These are phyloP conservation scores for Argyra leucocephala DNA, from an alignment of 2,888 invertebrate genomes.

Conservation along the genomic window DNA sequence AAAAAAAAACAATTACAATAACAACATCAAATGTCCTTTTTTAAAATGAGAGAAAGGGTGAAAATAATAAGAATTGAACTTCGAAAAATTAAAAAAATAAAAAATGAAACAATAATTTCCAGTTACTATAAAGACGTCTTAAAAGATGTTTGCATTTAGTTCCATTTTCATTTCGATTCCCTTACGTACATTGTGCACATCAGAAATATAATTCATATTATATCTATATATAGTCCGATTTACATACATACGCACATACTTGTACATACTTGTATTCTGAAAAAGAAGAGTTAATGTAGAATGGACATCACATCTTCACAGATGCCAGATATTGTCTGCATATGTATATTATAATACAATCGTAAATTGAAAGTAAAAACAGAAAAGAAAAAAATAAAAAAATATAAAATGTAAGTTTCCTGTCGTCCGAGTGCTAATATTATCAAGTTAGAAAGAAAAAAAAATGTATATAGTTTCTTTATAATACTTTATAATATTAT, in stretches of 20 bases:
- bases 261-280: no score
- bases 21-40: no score
- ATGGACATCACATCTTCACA: not conserved
- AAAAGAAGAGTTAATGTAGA: not conserved
- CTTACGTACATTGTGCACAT: no score
- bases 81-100: not conserved
- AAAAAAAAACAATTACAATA: not conserved
- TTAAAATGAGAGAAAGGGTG: not conserved
- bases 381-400: not conserved
- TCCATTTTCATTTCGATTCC: no score
- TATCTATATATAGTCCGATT: not conserved
- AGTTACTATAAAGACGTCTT: no score
- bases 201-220: no score
- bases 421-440: slow-evolving; percentile 3
- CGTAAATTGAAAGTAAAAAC: not conserved
- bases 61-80: not conserved
- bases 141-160: no score
- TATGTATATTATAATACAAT: no score
- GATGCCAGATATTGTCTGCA: not conserved
- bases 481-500: no score
- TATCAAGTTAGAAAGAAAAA: no score
- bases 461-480: no score
- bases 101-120: no score
- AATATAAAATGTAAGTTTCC: not conserved
- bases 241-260: not conserved